A percentile compares a stretch with the other conserved stretches of the same genome.
Evolutionary conservation across 2,113 vertebrate species (phyloP).

Genomic region (Alethe castanea): DNA sequence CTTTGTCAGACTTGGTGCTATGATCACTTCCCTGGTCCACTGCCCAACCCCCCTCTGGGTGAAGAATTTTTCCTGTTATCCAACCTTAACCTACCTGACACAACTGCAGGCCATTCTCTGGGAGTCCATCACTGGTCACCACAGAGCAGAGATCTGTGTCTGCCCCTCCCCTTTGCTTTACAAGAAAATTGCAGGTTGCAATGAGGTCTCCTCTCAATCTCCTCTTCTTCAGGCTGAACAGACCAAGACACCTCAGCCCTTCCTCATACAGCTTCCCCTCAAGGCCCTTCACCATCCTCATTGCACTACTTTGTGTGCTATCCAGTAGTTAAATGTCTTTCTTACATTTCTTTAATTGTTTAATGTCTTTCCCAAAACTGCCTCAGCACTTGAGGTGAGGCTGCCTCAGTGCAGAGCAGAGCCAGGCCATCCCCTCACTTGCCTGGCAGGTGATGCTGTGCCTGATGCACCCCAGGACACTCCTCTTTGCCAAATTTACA

Average conservation of each 20-base stretch:
- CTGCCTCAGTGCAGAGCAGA: accelerated
- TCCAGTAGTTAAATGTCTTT: accelerated
- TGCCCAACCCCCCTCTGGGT: accelerated
- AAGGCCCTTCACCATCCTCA: background rate
- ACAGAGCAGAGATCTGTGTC: background rate
- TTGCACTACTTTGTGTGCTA: accelerated
- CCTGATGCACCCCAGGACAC: no score
- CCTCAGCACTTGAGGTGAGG: background rate
- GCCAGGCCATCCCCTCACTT: accelerated
- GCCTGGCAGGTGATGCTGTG: background rate
- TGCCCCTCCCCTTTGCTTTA: background rate
- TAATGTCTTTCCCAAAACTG: no score
- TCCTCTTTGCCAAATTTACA: background rate
- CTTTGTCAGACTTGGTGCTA: background rate
- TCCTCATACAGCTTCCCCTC: background rate
- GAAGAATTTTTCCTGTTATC: background rate
- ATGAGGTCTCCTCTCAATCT: background rate
- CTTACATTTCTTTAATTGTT: no score
- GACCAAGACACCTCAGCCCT: background rate
- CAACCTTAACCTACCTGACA: background rate
- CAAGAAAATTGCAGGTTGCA: background rate
- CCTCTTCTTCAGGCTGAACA: background rate
- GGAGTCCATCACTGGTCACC: no score
- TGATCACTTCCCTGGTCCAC: no score
- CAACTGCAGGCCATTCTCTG: no score